These are phyloP conservation scores for Phaethon lepturus DNA, from an alignment of 2,113 vertebrate species.

Conservation along the genomic window DNA sequence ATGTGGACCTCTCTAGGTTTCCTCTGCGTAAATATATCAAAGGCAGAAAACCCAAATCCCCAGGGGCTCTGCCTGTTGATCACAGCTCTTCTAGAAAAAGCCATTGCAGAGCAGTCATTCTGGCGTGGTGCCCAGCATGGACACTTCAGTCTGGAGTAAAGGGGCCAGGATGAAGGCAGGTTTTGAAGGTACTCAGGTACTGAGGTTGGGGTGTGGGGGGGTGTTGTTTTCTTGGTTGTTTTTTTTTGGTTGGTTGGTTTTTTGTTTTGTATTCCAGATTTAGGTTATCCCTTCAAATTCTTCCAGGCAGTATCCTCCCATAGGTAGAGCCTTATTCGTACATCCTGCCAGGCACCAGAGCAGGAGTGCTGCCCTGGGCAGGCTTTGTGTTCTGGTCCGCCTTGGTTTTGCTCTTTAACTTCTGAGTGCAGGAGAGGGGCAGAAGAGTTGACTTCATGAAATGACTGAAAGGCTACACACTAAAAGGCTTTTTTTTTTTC, in stretches of 20 bases:
- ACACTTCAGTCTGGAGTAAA: background rate
- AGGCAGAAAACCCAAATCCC: background rate
- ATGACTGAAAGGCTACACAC: background rate
- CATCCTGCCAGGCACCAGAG: rapidly evolving
- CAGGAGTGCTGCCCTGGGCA: background rate
- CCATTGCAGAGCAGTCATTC: background rate
- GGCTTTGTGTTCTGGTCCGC: background rate
- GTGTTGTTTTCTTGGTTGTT: background rate
- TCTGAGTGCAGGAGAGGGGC: background rate
- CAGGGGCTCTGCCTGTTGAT: background rate
- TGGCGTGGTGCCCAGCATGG: background rate
- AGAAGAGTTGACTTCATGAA: background rate
- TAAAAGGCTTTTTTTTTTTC: background rate
- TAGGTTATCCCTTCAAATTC: background rate
- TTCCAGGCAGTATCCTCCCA: background rate
- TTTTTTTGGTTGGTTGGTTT: background rate
- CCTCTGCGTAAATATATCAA: background rate
- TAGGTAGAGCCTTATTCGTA: background rate
- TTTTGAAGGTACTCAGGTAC: background rate
- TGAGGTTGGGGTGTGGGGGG: background rate
- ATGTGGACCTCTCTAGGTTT: background rate
- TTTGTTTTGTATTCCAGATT: background rate
- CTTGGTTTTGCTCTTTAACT: background rate
- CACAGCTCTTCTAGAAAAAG: background rate
- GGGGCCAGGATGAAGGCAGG: background rate